These are phyloP conservation scores for Psilopogon haemacephalus DNA, from an alignment of 2,113 vertebrate genomes.

Conservation along the genomic window DNA sequence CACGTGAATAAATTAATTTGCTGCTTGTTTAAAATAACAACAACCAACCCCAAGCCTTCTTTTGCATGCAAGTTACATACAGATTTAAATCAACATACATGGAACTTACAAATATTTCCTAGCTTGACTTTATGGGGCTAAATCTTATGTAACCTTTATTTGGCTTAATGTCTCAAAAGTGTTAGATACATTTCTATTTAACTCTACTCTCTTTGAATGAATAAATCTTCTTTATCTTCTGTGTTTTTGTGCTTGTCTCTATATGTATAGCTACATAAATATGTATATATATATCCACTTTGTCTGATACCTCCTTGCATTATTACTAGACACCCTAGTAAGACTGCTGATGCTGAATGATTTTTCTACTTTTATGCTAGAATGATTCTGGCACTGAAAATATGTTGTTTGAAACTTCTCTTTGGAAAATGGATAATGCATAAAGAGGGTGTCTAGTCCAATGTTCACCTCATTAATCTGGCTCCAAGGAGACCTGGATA, in stretches of 20 bases:
- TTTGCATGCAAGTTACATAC: background rate
- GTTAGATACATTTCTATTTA: background rate
- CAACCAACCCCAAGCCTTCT: background rate
- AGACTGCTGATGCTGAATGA: background rate
- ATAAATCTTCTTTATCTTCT: background rate
- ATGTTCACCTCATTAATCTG: constrained; percentile 29
- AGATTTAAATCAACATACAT: background rate
- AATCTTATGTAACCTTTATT: background rate
- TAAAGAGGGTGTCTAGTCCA: background rate
- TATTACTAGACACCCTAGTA: background rate
- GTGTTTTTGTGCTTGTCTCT: rapidly evolving
- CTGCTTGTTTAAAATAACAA: background rate
- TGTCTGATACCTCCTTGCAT: background rate
- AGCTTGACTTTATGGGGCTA: background rate
- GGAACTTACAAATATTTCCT: background rate
- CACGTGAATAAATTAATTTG: background rate
- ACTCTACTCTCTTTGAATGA: background rate
- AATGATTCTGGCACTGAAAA: background rate
- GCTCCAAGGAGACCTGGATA: background rate
- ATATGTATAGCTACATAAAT: background rate
- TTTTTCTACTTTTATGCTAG: background rate
- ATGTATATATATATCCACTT: background rate
- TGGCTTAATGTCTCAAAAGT: background rate
- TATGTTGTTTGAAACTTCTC: background rate
- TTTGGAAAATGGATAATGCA: background rate